These are phyloP conservation scores for Andrena marginata DNA, from an alignment of 2,888 invertebrate species.

Conservation along the genomic window DNA sequence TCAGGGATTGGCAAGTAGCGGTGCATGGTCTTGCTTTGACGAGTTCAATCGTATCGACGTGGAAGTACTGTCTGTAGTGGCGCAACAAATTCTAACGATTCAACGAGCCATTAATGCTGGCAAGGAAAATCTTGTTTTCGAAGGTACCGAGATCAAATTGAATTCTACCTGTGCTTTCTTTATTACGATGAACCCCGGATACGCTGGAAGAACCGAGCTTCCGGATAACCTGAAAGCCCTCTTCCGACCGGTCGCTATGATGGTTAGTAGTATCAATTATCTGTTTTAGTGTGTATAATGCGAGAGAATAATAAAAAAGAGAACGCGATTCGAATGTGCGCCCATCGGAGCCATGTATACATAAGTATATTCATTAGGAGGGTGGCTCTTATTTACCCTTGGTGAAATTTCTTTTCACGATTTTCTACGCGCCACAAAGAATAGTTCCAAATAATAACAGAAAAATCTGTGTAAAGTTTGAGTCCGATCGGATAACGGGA, in stretches of 20 bases:
- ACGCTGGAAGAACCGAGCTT: slow-evolving; percentile 87
- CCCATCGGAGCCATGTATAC: too few relatives aligned
- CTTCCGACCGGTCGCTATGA: slow-evolving; percentile 88
- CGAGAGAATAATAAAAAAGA: too few relatives aligned
- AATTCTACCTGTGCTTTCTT: slow-evolving; percentile 87
- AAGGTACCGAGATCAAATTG: slow-evolving; percentile 87
- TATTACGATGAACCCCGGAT: slow-evolving; percentile 88
- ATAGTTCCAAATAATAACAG: too few relatives aligned
- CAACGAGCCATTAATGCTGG: slow-evolving; percentile 86
- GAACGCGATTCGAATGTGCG: too few relatives aligned
- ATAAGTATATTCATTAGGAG: too few relatives aligned
- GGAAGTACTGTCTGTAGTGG: slow-evolving; percentile 88
- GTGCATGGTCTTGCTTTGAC: slow-evolving; percentile 88
- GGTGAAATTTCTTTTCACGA: too few relatives aligned
- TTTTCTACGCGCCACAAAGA: too few relatives aligned
- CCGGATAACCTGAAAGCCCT: slow-evolving; percentile 88
- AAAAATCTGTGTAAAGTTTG: too few relatives aligned
- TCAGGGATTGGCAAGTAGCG: slow-evolving; percentile 86
- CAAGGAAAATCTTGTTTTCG: slow-evolving; percentile 85
- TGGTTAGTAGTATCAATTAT: slow-evolving; percentile 82
- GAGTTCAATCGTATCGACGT: slow-evolving; percentile 88
- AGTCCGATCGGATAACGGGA: too few relatives aligned
- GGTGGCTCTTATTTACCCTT: too few relatives aligned
- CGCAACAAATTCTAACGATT: slow-evolving; percentile 88
- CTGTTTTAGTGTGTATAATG: too few relatives aligned